A percentile compares a stretch with the other conserved stretches of the same genome.
Evolutionary conservation across 2,888 invertebrate species (phyloP).

Genomic region (Chamaedrilus cognettii): DNA sequence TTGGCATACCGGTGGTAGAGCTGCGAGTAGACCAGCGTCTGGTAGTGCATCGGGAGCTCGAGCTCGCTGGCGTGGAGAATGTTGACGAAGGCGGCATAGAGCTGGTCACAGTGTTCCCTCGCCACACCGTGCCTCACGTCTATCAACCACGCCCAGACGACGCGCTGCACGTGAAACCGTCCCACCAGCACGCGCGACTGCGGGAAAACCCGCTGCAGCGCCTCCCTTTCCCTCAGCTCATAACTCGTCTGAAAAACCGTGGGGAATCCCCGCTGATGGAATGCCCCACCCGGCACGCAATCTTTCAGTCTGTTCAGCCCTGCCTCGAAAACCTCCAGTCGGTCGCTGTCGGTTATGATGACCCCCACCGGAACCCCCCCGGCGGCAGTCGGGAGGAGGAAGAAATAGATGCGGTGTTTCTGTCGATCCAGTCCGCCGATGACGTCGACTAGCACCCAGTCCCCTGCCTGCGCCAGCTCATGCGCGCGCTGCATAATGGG

Average conservation of each 20-base stretch:
- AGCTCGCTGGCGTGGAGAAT: not conserved
- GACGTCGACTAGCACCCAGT: not conserved
- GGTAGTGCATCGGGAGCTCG: too few relatives aligned
- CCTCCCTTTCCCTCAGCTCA: not conserved
- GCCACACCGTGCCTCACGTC: not conserved
- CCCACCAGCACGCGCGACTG: not conserved
- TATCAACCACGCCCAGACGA: not conserved
- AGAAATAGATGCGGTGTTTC: not conserved
- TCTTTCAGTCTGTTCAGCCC: not conserved
- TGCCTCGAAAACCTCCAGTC: not conserved
- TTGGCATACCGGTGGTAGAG: not conserved
- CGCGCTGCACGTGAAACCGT: not conserved
- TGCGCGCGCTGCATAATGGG: not conserved
- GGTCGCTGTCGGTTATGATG: not conserved
- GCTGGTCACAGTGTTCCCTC: not conserved
- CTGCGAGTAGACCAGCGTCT: not conserved
- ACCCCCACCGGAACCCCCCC: not conserved
- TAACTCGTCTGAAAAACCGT: not conserved
- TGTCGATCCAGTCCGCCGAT: not conserved
- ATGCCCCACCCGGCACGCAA: not conserved
- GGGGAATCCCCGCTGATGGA: not conserved
- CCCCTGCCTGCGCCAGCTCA: not conserved
- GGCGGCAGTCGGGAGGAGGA: not conserved
- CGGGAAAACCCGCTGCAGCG: not conserved
- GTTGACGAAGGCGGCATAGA: not conserved